Evolutionary conservation across 2,113 vertebrate species (phyloP), one percentile per base, ranked within the genome.

Genomic region (Oncorhynchus mykiss): DNA sequence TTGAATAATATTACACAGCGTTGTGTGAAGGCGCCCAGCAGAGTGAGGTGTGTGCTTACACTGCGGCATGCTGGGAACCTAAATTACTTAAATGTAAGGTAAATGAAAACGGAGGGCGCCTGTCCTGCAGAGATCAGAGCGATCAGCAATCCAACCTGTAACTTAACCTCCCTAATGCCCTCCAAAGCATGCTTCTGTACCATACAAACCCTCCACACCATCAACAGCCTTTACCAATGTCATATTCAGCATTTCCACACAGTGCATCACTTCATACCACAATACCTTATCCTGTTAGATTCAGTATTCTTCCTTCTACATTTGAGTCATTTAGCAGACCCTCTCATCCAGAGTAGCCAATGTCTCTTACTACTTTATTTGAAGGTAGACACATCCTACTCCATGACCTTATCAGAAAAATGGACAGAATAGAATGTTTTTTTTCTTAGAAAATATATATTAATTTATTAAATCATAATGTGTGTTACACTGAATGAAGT

Each of bases 1-100:
- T 72, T 72, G 54, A 72, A 72, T 72, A 72, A 72, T 72, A 72
- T 72, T 39, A 59, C 71, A 34, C 54, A 16, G 14, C 9, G 27
- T 60, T 39, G 9, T 60, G 16, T 29, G 71, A 62, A 25, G 14
- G 54, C 18, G 13, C 49, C 14, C 14, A 16, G 49, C 16, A 14
- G 49, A 4, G 16, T 14, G 24, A 51, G 24, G 24, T 29, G 49
- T 25, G 48, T 31, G 68, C 45, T 31, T 29, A 71, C 49, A 71
- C 70, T 71, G 49, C 24, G 7, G 70, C 25, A 71, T 57, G 48
- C 70, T 25, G 70, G 45, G 49, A 45, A 45, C 39, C 7, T 45
- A 45, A 45, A 45, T 45, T 0, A 45, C 39, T 45, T 45, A 11
- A 45, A 45, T 45, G 8, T 45, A 9, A 45, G 8, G 39, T 45